Percentiles rank a stretch among this genome's conserved stretches.
phyloP scores from a whole-genome alignment of 2,888 invertebrate species.

The Laspeyria flexula region DNA sequence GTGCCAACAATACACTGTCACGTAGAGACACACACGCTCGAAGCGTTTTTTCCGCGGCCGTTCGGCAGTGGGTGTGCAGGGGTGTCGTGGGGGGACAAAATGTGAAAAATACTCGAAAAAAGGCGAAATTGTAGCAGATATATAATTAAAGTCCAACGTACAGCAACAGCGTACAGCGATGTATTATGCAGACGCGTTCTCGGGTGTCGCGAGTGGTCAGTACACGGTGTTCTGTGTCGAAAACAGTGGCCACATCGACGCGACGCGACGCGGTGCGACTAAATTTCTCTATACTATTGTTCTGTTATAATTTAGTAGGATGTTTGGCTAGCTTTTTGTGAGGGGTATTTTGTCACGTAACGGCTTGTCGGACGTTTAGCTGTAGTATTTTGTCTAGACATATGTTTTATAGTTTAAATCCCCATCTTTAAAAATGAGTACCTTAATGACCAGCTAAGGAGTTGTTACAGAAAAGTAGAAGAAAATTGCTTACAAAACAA shows the following conservation, averaged over 20 bases:
- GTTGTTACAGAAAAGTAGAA: too few relatives aligned
- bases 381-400: not conserved
- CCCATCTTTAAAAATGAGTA: too few relatives aligned
- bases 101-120: conserved; percentile 87
- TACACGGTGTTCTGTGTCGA: conserved; percentile 49
- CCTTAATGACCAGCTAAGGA: too few relatives aligned
- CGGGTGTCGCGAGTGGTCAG: conserved; percentile 66
- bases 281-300: conserved; percentile 13
- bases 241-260: conserved; percentile 27
- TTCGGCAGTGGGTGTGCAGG: conserved; percentile 70
- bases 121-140: conserved; percentile 86
- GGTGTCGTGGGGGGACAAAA: conserved; percentile 73
- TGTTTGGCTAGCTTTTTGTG: conserved; percentile 9
- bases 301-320: conserved; percentile 26
- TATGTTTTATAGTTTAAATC: too few relatives aligned
- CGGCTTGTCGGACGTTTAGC: not conserved
- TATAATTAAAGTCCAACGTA: conserved; percentile 85
- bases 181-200: conserved; percentile 82
- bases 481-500: too few relatives aligned
- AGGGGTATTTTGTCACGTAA: not conserved
- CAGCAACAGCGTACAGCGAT: conserved; percentile 78
- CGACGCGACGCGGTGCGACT: too few relatives aligned
- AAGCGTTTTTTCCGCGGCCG: conserved; percentile 74
- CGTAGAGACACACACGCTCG: conserved; percentile 68
- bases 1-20: conserved; percentile 50